phyloP scores from a whole-genome alignment of 2,888 invertebrate genomes.

The Branchipolynoe longqiensis region DNA sequence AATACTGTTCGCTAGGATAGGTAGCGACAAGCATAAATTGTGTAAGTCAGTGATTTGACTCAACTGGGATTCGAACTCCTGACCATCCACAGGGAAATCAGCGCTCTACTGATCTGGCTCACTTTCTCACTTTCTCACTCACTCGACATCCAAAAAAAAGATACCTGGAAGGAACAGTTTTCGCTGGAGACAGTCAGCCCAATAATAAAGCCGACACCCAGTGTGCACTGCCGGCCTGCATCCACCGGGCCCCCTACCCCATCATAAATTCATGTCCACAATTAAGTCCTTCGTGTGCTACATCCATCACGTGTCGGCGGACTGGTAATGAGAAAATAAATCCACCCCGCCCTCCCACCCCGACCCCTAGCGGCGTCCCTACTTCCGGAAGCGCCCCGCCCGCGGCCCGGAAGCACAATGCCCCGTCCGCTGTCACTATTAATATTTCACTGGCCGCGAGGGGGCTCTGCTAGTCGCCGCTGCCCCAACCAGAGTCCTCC shows the following conservation, averaged over 20 bases:
- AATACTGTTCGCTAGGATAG: too few species aligned
- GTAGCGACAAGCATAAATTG: too few species aligned
- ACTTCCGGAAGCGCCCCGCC: background rate
- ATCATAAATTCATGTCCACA: constrained; percentile 46
- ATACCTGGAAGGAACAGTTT: too few species aligned
- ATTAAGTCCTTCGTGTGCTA: constrained; percentile 25
- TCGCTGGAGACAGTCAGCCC: background rate
- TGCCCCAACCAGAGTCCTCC: background rate
- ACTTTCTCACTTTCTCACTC: too few species aligned
- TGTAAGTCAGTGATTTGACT: too few species aligned
- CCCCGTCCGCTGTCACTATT: constrained; percentile 28
- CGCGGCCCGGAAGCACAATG: constrained; percentile 1
- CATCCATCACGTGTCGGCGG: constrained; percentile 26
- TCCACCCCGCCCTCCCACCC: background rate
- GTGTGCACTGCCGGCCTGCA: background rate
- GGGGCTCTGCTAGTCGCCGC: constrained; percentile 9
- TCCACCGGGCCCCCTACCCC: background rate
- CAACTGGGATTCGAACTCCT: too few species aligned
- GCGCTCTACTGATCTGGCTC: too few species aligned
- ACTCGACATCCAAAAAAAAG: too few species aligned
- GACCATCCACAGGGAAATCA: too few species aligned
- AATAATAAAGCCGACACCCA: background rate
- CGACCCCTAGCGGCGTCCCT: constrained; percentile 6
- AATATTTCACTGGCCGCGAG: constrained; percentile 2
- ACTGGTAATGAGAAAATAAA: constrained; percentile 49